phyloP scores from a whole-genome alignment of 2,888 invertebrate genomes.

The Orthonevra nobilis region DNA sequence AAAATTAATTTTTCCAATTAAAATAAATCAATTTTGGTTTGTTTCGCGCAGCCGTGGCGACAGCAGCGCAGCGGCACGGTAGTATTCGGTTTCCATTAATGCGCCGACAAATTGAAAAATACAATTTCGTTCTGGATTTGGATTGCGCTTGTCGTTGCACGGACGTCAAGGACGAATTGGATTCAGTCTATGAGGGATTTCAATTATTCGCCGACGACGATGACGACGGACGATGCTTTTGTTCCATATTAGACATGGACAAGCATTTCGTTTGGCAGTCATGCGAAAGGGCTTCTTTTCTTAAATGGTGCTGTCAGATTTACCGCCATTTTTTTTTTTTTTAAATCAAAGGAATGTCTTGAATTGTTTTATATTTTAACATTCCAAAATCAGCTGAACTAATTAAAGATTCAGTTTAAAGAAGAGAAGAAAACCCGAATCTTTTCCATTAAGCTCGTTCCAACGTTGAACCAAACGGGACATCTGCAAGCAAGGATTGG shows the following conservation, averaged over 20 bases:
- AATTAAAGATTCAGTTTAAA: no score
- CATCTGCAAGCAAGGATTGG: no score
- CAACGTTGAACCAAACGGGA: no score
- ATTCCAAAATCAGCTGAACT: no score
- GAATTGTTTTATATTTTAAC: no score
- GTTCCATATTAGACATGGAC: conserved; percentile 27
- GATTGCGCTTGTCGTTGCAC: not conserved
- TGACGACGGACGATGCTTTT: no score
- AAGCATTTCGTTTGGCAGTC: conserved; percentile 9
- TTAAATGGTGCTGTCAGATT: no score
- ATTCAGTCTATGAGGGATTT: conserved; percentile 11
- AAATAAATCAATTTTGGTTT: conserved; percentile 69
- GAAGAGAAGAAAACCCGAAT: no score
- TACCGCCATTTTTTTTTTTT: conserved; percentile 6
- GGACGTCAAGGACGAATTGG: conserved; percentile 43
- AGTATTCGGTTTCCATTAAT: conserved; percentile 67
- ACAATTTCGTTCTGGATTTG: conserved; percentile 29
- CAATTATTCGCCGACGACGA: conserved; percentile 9
- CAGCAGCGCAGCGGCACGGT: conserved; percentile 50
- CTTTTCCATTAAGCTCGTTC: no score
- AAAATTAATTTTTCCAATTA: conserved; percentile 70
- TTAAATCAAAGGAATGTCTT: no score
- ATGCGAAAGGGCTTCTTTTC: conserved; percentile 8
- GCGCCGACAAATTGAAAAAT: conserved; percentile 68
- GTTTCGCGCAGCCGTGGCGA: no score